A percentile compares a stretch with the other conserved stretches of the same genome.
Conservation (phyloP, 1,140 invertebrate genomes). For the Teleogryllus occipitalis region DNA sequence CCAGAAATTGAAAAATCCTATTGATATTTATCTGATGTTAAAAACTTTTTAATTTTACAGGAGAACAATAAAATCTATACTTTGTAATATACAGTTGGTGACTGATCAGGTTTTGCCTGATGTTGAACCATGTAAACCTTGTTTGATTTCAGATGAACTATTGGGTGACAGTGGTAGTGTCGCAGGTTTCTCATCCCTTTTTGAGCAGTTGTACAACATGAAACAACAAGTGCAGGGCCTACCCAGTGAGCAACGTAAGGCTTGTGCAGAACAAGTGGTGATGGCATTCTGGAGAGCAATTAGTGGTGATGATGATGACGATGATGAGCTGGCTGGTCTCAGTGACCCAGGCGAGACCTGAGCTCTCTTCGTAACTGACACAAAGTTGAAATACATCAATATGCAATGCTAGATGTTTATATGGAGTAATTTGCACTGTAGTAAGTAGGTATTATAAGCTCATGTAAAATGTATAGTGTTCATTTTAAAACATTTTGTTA, state of each 20-base stretch:
- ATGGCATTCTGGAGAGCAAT: constrained; percentile 71
- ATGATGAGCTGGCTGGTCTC: constrained; percentile 51
- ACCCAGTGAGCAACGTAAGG: constrained; percentile 52
- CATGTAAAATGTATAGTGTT: too few relatives aligned
- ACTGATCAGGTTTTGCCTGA: too few relatives aligned
- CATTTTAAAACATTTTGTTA: too few relatives aligned
- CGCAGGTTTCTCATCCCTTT: constrained; percentile 53
- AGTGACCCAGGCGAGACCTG: constrained; percentile 7
- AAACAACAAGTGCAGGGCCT: constrained; percentile 58
- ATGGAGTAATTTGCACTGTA: too few relatives aligned
- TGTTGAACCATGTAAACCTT: too few relatives aligned
- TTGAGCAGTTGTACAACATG: constrained; percentile 52
- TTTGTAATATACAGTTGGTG: too few relatives aligned
- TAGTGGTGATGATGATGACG: constrained; percentile 65
- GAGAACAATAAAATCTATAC: too few relatives aligned
- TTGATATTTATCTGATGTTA: background rate
- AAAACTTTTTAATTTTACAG: too few relatives aligned
- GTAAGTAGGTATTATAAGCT: too few relatives aligned
- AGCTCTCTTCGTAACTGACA: background rate
- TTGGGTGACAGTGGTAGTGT: constrained; percentile 37
- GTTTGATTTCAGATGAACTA: constrained; percentile 35
- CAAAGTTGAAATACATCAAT: too few relatives aligned
- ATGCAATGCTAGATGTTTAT: too few relatives aligned
- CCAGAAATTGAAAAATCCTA: too few relatives aligned
- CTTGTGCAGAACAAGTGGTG: constrained; percentile 67